Evolutionary conservation across 2,888 invertebrate species (phyloP), one percentile per base, ranked within the genome.

Genomic region (Zygothrica quintamaculata): DNA sequence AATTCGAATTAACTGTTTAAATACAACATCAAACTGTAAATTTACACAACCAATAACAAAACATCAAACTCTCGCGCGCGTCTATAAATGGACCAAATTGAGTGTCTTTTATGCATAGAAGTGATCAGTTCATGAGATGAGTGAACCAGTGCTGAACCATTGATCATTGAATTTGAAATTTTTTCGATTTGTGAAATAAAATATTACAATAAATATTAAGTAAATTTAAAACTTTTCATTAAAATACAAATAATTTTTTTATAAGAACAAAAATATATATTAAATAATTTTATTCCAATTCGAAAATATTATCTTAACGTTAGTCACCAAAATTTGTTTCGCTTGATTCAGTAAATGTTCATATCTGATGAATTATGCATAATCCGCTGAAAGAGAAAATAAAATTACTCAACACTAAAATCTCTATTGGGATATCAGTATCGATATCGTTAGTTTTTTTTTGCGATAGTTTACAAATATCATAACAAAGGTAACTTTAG

Each of bases 1-100:
- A 22, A 7, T 15, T 43, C 22, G 3, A 31, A 39, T 4, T 59
- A 72, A 84, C 87, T 77, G 87, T 80, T 16, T 18, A 36, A 15
- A 0, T 31, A 2, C 11, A 15, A 37, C 2, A 5, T n/a, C n/a
- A 31, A 55, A 39, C 6, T 18, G 18, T n/a, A 34, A 29, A 7
- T 0, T 25, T 48, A 33, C 37, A 36, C 11, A 33, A 48, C 0
- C 12, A 26, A 18, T 22, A 36, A n/a, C 47, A 52, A 56, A 62
- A 51, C 42, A 56, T 62, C 51, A 70, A 69, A 52, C 13, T 37
- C 29, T 34, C 48, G 70, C 70, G 71, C 47, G 70, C 52, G 56
- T 52, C 55, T 1, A 13, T 12, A n/a, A 36, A 43, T n/a, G 13
- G 18, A 34, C 12, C 25, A 8, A 26, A 1, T 25, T 9, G 7